Evolutionary conservation across 2,888 invertebrate species (phyloP).

Genomic region (Nemapogon koenigi): DNA sequence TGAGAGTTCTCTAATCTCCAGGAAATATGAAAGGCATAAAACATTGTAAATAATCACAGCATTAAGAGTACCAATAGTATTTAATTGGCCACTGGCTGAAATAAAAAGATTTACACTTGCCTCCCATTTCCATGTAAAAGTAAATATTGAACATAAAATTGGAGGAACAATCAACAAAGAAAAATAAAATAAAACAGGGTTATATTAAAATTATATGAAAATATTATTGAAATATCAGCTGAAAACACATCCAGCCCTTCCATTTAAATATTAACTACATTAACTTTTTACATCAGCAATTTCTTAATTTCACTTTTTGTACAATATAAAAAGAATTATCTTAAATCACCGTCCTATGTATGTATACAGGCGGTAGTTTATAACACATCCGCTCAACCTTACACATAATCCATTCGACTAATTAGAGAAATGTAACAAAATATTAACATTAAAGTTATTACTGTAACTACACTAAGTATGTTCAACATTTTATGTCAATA

Average conservation of each 20-base stretch:
- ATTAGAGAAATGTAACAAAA: conserved; percentile 57
- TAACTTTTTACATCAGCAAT: conserved; percentile 65
- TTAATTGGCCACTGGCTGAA: conserved; percentile 64
- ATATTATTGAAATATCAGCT: conserved; percentile 59
- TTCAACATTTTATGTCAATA: conserved; percentile 65
- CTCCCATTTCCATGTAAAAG: conserved; percentile 37
- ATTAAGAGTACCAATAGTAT: conserved; percentile 60
- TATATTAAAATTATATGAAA: conserved; percentile 66
- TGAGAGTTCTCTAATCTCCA: too few species aligned
- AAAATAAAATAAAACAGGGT: conserved; percentile 57
- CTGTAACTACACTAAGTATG: conserved; percentile 60
- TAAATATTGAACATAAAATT: conserved; percentile 41
- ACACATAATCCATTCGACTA: conserved; percentile 42
- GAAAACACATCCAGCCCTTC: conserved; percentile 57
- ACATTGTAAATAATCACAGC: too few species aligned
- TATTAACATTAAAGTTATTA: conserved; percentile 61
- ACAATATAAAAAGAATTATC: conserved; percentile 63
- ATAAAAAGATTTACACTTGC: conserved; percentile 55
- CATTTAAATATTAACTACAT: conserved; percentile 64
- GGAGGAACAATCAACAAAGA: conserved; percentile 60
- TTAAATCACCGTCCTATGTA: conserved; percentile 46
- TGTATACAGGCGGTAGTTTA: conserved; percentile 51
- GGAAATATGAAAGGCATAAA: too few species aligned
- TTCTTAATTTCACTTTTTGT: conserved; percentile 66
- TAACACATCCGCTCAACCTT: conserved; percentile 45